Evolutionary conservation across 2,113 vertebrate genomes (phyloP), one percentile per base, ranked within the genome.

Genomic region (Ceyx melanurus): DNA sequence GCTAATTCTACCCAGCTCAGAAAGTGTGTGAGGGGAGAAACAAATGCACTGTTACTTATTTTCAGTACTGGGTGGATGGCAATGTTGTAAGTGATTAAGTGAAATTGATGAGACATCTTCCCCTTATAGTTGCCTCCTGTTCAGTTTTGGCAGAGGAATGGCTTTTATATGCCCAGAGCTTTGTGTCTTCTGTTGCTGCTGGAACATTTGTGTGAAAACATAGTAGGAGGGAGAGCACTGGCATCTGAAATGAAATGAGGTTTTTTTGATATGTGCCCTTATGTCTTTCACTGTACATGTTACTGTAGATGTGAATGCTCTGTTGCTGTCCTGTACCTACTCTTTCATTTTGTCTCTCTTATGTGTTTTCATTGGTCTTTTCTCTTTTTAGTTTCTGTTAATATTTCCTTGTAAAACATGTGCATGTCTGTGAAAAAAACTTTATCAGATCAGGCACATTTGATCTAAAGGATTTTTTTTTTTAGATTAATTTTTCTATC

Each of bases 181-280:
- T 93, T 82, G 75, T 87, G 35, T 93, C 89, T 93, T 79, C 72
- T 93, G 82, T 79, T 91, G 71, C 91, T 95, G 54, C 89, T 92
- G 89, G 84, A 95, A 76, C 26, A 28, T 88, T 91, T 89, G 79
- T 86, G 72, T 91, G 94, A 89, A 96, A 96, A 96, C 92, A 92
- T 48, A 90, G 94, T 92, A 51, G 92, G 93, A 95, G 92, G 91
- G 72, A 92, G 78, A 89, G 82, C 72, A 50, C 43, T 87, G 75
- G 43, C 73, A 66, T 86, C 82, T 86, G 50, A 86, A 92, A 70
- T 77, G 75, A 89, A 62, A 65, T 54, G 66, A 29, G 85, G 26
- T 65, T 16, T 76, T 92, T 91, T 82, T 85, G 1, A 23, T 72
- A 6, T 3, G 0, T 57, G 54, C 64, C 82, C 37, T 85, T 68